Conservation (phyloP, 2,797 vertebrate species). For the Babyrousa celebensis region DNA sequence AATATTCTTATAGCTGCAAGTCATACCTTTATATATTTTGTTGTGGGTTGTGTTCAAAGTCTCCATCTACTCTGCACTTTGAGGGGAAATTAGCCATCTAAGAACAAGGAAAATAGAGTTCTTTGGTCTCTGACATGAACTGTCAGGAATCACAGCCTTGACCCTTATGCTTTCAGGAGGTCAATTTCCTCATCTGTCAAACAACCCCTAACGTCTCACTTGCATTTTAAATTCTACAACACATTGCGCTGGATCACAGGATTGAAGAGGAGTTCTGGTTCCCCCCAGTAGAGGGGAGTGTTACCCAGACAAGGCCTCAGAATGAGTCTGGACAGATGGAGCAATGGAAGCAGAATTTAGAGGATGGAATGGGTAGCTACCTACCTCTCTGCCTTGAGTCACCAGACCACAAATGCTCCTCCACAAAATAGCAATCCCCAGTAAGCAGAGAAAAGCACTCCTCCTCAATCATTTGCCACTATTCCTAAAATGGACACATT, state of each 20-base stretch:
- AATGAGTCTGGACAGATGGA: constrained; percentile 76
- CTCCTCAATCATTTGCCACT: constrained; percentile 82
- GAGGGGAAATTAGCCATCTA: not conserved
- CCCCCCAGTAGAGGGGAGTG: constrained; percentile 82
- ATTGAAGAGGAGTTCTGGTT: constrained; percentile 10
- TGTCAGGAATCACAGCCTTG: not conserved
- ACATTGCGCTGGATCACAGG: not conserved
- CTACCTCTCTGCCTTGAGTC: constrained; percentile 81
- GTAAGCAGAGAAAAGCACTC: constrained; percentile 79
- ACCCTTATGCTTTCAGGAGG: not conserved
- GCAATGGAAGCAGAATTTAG: constrained; percentile 43
- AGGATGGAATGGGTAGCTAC: constrained; percentile 65
- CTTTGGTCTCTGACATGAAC: not conserved
- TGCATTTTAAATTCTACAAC: not conserved
- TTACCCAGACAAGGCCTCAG: constrained; percentile 77
- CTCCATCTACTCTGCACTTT: not conserved
- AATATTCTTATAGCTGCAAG: not conserved
- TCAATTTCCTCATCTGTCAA: constrained; percentile 36
- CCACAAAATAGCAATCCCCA: constrained; percentile 85
- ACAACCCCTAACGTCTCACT: not conserved
- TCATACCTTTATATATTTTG: not conserved
- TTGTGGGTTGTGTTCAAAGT: not conserved
- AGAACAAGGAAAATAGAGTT: constrained; percentile 16
- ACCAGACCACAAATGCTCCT: constrained; percentile 82
- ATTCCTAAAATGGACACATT: constrained; percentile 86